Percentiles rank a stretch among this genome's conserved stretches.
Evolutionary conservation across 1,140 invertebrate genomes (phyloP).

Genomic region (Drosophila kepulauana): DNA sequence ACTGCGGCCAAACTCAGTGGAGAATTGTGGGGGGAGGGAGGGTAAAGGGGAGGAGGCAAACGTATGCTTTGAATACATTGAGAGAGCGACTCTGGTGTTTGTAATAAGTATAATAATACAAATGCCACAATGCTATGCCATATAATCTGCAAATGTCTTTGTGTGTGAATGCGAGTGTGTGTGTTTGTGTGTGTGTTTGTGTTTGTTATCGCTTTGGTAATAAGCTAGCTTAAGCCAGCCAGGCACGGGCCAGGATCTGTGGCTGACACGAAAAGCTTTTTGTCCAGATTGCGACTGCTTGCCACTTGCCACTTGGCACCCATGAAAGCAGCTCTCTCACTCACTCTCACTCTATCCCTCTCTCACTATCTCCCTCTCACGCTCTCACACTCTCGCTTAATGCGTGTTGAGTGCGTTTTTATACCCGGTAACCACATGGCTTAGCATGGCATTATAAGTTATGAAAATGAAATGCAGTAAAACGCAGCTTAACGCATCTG

Average conservation of each 20-base stretch:
- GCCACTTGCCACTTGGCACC: constrained; percentile 43
- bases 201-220: constrained; percentile 48
- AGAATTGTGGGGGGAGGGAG: background rate
- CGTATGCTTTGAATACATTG: constrained; percentile 12
- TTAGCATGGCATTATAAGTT: background rate
- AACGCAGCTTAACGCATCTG: too few species aligned
- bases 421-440: too few species aligned
- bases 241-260: constrained; percentile 49
- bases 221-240: constrained; percentile 49
- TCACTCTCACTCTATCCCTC: background rate
- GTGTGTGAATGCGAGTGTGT: constrained; percentile 1
- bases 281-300: constrained; percentile 45
- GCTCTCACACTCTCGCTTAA: background rate
- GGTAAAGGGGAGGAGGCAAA: background rate
- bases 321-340: constrained; percentile 1
- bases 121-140: constrained; percentile 33
- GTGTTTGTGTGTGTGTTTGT: constrained; percentile 10
- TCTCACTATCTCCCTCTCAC: background rate
- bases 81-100: constrained; percentile 15
- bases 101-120: constrained; percentile 27
- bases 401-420: background rate
- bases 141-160: constrained; percentile 20
- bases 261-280: constrained; percentile 54
- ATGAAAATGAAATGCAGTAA: background rate
- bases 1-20: background rate